A percentile compares a stretch with the other conserved stretches of the same genome.
Evolutionary conservation across 2,888 invertebrate species (phyloP).

Genomic region (Andrena hattorfiana): DNA sequence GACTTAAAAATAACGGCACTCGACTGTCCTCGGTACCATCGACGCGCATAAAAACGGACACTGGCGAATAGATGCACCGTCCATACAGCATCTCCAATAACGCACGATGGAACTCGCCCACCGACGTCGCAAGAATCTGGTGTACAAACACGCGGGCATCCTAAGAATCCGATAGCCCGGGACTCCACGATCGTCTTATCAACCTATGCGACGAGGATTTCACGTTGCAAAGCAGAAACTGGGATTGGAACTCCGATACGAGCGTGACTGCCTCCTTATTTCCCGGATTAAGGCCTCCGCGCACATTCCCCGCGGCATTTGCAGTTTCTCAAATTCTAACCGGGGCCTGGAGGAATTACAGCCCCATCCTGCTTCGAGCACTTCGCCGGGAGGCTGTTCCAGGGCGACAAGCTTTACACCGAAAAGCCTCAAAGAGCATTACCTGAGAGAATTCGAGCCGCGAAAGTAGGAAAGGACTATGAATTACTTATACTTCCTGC

Average conservation of each 20-base stretch:
- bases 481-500: too few relatives aligned
- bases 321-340: neutral
- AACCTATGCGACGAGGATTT: constrained; percentile 8
- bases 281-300: neutral
- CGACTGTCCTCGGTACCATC: neutral
- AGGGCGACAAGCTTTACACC: neutral
- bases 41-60: constrained; percentile 26
- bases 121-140: constrained; percentile 24
- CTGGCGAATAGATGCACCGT: constrained; percentile 12
- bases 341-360: neutral
- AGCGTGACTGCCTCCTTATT: neutral
- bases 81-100: constrained; percentile 33
- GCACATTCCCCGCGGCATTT: neutral
- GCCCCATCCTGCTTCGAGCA: neutral
- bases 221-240: neutral
- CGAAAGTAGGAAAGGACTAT: too few relatives aligned
- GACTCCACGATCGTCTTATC: constrained; percentile 29
- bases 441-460: too few relatives aligned
- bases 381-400: neutral
- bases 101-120: constrained; percentile 5
- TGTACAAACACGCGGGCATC: constrained; percentile 26
- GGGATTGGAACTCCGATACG: neutral
- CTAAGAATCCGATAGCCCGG: constrained; percentile 27
- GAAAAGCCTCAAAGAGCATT: neutral
- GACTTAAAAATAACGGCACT: constrained; percentile 15